Evolutionary conservation across 2,888 invertebrate species (phyloP).

Genomic region (Stenchaetothrips biformis): DNA sequence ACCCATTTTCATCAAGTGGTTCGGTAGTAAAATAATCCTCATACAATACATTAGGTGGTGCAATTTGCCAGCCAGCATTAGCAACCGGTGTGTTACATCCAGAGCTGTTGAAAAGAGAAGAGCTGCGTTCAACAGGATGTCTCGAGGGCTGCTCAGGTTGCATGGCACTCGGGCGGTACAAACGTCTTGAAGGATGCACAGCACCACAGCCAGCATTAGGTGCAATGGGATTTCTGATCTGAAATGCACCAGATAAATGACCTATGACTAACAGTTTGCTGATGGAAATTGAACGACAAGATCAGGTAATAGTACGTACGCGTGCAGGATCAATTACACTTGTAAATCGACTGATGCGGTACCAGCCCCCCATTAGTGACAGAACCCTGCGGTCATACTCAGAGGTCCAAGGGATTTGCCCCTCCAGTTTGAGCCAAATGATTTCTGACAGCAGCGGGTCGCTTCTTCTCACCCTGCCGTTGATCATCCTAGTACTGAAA

Average conservation of each 20-base stretch:
- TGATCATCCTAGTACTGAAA: background rate
- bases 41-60: background rate
- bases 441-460: background rate
- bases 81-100: background rate
- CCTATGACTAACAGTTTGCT: background rate
- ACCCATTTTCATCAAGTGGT: background rate
- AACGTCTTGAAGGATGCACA: too few relatives aligned
- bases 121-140: too few relatives aligned
- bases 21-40: background rate
- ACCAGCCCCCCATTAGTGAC: background rate
- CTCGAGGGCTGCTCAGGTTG: too few relatives aligned
- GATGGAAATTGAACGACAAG: background rate
- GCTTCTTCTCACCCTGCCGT: background rate
- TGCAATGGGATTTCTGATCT: background rate
- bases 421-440: background rate
- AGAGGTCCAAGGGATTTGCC: background rate
- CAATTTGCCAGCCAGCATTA: background rate
- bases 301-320: background rate
- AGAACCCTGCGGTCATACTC: background rate
- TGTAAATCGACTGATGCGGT: background rate
- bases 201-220: too few relatives aligned
- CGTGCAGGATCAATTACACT: background rate
- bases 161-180: too few relatives aligned
- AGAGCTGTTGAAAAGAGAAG: background rate
- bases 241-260: background rate